Conservation (phyloP, 64 coral and sea anemone genomes). For the Dendronephthya gigantea region DNA sequence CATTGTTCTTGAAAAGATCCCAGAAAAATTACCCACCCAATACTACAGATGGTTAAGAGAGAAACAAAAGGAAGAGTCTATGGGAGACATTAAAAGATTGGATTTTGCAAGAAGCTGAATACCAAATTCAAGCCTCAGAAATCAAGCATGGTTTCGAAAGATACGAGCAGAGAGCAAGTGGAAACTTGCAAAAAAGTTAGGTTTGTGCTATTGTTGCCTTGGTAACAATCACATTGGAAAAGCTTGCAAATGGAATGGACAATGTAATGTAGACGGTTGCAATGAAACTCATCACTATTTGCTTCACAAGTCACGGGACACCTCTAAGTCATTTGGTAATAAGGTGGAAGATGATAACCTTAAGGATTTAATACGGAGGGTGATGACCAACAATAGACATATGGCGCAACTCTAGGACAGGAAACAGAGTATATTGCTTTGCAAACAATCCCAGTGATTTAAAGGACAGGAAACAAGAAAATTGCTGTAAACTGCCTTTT, state of each 20-base stretch:
- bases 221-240: neutral
- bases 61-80: neutral
- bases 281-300: conserved; percentile 39
- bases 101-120: conserved; percentile 29
- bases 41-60: conserved; percentile 22
- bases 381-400: neutral
- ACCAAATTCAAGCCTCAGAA: conserved; percentile 36
- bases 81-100: conserved; percentile 44
- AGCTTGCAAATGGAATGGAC: conserved; percentile 21
- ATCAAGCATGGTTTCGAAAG: conserved; percentile 8
- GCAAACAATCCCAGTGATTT: conserved; percentile 32
- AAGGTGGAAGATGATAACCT: neutral
- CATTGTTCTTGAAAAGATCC: conserved; percentile 50
- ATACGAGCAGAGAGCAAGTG: conserved; percentile 4
- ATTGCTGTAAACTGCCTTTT: no score
- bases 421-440: conserved; percentile 37
- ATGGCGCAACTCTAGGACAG: conserved; percentile 22
- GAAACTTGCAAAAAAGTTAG: conserved; percentile 47
- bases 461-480: conserved; percentile 45
- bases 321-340: neutral
- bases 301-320: conserved; percentile 18
- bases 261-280: conserved; percentile 44
- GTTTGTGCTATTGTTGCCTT: conserved; percentile 11
- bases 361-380: neutral
- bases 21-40: conserved; percentile 17